Percentiles rank a stretch among this genome's conserved stretches.
Conservation (phyloP, 1,140 invertebrate species). For the Myzus persicae region DNA sequence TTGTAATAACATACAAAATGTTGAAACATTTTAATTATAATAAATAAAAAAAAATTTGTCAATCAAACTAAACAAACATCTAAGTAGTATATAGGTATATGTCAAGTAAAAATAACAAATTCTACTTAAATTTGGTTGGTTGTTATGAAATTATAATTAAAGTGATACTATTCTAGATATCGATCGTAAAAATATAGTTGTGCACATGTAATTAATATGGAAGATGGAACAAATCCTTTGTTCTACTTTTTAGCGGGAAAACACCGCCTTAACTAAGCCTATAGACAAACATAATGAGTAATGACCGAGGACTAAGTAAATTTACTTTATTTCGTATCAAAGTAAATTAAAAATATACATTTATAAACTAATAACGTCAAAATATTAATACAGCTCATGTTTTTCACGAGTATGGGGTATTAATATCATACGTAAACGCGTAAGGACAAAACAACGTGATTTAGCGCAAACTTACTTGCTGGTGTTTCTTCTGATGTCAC, state of each 20-base stretch:
- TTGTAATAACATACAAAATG: no score
- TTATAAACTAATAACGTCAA: neutral
- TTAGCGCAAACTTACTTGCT: constrained; percentile 60
- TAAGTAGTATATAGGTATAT: no score
- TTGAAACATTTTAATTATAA: no score
- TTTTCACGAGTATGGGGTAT: neutral
- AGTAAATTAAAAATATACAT: neutral
- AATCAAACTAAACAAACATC: no score
- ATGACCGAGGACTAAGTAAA: neutral
- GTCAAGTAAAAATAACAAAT: neutral
- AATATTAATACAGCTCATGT: neutral
- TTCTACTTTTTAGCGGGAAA: constrained; percentile 54
- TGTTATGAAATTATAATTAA: neutral
- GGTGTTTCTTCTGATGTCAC: constrained; percentile 53
- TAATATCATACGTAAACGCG: neutral
- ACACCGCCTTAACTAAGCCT: neutral
- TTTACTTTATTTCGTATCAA: neutral
- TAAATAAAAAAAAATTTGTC: no score
- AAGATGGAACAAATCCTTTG: neutral
- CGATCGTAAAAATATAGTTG: neutral
- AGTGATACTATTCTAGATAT: neutral
- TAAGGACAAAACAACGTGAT: neutral
- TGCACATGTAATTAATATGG: neutral
- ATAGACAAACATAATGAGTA: neutral
- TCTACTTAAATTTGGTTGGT: neutral